Base-by-base conservation (phyloP, 2,888 invertebrate species). In the Dolomedes plantarius region DNA sequence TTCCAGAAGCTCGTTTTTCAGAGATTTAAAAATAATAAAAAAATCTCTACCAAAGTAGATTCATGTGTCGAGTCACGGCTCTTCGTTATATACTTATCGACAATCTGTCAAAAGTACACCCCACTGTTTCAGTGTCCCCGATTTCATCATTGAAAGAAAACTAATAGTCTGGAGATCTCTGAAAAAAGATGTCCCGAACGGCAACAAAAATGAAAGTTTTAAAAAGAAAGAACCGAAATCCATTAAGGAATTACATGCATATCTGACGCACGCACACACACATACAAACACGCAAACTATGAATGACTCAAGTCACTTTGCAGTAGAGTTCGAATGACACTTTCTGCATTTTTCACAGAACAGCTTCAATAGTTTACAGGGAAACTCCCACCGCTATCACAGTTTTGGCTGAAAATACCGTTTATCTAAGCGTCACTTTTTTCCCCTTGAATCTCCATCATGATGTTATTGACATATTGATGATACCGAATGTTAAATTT, bases 401-500 rank as follows among this genome's bases (percentile, higher is more conserved):
- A 56, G 56, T 56, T 23, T 11, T 56, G 7, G 7, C 23, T 2
- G 23, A 56, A 23, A 56, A 23, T 56, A 5, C 23, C 23, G 23
- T 56, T 56, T 56, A 23, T 23, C 23, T 56, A 56, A 5, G 36
- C 36, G 36, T 23, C 23, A 56, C 23, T 56, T 56, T 56, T 56
- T 23, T 23, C 56, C 23, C 16, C 7, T 56, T 23, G 56, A 56
- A 56, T 23, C 23, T 23, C 3, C 23, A 23, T 23, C 19, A 19
- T 56, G 56, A 23, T 46, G 41, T 46, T 56, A 56, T 56, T 56
- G 56, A 23, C 56, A 56, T 56, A 56, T 56, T 56, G 56, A 56
- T 56, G 56, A 56, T 56, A 56, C 56, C 19, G 23, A 56, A 56
- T 56, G 56, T 56, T 56, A 56, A 56, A 56, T 56, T 23, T 23